Evolutionary conservation across 2,797 vertebrate genomes (phyloP).

Genomic region (Pantherophis vulpinus): DNA sequence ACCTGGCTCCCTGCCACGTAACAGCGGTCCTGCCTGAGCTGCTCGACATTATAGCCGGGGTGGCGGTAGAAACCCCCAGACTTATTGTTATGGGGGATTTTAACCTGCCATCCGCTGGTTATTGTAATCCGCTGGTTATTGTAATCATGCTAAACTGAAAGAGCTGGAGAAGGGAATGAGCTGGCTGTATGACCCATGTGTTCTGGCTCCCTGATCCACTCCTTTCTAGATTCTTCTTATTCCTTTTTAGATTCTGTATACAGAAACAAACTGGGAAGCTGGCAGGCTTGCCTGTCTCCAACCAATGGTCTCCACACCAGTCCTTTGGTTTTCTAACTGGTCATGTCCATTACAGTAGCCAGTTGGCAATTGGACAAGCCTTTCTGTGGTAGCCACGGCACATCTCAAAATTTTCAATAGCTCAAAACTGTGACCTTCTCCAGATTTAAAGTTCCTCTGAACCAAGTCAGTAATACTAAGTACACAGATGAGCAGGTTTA

Average conservation of each 20-base stretch:
- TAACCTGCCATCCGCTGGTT: too few species aligned
- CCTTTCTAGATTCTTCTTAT: not conserved
- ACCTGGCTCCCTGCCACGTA: too few species aligned
- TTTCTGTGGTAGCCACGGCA: not conserved
- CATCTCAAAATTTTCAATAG: not conserved
- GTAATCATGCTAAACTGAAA: not conserved
- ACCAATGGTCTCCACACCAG: not conserved
- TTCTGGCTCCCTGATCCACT: not conserved
- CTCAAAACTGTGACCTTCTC: not conserved
- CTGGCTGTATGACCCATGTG: not conserved
- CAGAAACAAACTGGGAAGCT: not conserved
- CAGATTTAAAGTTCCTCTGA: not conserved
- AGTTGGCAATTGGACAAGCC: not conserved
- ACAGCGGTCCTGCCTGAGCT: too few species aligned
- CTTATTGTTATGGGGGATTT: too few species aligned
- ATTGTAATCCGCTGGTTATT: too few species aligned
- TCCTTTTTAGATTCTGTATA: not conserved
- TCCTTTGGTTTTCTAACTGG: not conserved
- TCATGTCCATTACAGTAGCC: not conserved
- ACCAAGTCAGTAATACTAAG: not conserved
- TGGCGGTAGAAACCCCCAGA: too few species aligned
- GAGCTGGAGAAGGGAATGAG: not conserved
- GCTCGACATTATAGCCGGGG: too few species aligned
- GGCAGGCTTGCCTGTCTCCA: not conserved
- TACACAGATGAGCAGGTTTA: not conserved